Conservation (phyloP, 2,888 invertebrate genomes). For the Meteorus cinctellus region DNA sequence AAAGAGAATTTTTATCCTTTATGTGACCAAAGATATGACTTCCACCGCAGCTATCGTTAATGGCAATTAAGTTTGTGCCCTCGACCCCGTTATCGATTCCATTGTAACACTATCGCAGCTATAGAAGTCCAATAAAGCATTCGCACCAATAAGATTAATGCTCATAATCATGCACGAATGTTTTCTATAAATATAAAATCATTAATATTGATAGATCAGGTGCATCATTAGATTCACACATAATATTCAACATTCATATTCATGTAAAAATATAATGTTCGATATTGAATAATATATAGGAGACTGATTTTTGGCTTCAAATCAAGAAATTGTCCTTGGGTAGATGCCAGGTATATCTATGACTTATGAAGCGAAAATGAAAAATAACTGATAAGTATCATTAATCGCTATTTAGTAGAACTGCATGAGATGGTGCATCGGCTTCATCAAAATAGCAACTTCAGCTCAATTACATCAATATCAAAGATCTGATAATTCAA, state of each 20-base stretch:
- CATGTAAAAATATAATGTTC: not conserved
- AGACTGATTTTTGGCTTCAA: not conserved
- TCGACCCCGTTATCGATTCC: not conserved
- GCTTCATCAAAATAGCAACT: constrained; percentile 51
- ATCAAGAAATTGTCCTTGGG: not conserved
- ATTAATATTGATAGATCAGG: too few relatives aligned
- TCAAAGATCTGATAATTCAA: constrained; percentile 61
- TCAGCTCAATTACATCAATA: constrained; percentile 51
- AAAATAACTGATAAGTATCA: constrained; percentile 7
- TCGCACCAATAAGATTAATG: too few relatives aligned
- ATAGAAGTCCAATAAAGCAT: not conserved
- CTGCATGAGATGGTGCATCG: constrained; percentile 61
- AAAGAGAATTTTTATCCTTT: too few relatives aligned
- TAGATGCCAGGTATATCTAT: not conserved
- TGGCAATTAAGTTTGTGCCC: not conserved
- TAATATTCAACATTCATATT: not conserved
- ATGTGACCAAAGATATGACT: too few relatives aligned
- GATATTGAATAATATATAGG: not conserved
- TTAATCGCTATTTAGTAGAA: constrained; percentile 26
- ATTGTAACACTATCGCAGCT: not conserved
- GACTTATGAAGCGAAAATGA: not conserved
- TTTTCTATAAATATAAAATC: too few relatives aligned
- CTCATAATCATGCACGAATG: too few relatives aligned
- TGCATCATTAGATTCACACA: too few relatives aligned
- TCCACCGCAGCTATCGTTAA: not conserved